Conservation (phyloP, 2,113 vertebrate genomes). For the Setophaga coronata region DNA sequence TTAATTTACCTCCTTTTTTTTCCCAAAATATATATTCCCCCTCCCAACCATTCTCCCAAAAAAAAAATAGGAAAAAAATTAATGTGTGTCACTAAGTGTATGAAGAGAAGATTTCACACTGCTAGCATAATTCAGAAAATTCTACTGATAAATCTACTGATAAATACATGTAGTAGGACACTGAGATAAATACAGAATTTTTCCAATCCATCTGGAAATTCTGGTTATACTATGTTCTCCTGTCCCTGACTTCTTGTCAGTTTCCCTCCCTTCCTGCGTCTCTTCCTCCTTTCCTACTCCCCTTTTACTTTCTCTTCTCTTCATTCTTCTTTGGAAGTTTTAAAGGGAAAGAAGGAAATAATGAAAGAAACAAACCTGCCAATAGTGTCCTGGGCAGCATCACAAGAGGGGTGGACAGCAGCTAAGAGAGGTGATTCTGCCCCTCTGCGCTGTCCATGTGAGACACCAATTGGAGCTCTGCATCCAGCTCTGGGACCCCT, state of each 20-base stretch:
- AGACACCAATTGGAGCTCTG: neutral
- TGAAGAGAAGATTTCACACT: neutral
- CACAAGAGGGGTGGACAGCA: neutral
- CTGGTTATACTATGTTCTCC: neutral
- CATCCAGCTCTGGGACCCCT: neutral
- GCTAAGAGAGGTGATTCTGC: neutral
- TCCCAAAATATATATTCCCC: neutral
- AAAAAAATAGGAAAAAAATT: neutral
- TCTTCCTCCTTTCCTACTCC: neutral
- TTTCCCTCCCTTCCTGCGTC: neutral
- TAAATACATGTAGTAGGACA: neutral
- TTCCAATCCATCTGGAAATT: neutral
- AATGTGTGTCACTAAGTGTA: neutral
- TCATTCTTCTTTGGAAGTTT: neutral
- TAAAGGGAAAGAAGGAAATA: neutral
- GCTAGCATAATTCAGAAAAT: neutral
- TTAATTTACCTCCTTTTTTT: neutral
- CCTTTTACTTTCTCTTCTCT: neutral
- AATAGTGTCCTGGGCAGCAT: accelerated
- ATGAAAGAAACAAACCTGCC: neutral
- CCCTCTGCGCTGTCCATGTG: neutral
- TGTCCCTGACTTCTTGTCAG: neutral
- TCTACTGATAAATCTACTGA: neutral
- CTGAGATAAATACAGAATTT: neutral
- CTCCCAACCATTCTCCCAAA: neutral